Evolutionary conservation across 2,113 vertebrate species (phyloP).

Genomic region (Peromyscus maniculatus): DNA sequence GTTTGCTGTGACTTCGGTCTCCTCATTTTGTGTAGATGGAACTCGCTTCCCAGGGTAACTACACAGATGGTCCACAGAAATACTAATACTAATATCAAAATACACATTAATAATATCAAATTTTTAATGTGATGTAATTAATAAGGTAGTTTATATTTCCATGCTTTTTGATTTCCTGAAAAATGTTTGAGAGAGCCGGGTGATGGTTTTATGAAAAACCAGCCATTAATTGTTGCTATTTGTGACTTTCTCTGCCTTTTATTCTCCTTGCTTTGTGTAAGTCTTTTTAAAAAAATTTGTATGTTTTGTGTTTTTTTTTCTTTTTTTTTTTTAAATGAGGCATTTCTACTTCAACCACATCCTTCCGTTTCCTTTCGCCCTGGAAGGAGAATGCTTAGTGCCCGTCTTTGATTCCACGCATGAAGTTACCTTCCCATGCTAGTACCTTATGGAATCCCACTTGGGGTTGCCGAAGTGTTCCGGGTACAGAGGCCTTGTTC

Average conservation of each 20-base stretch:
- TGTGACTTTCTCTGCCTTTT: background rate
- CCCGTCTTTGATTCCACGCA: accelerated
- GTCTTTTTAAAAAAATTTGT: background rate
- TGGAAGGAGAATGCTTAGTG: background rate
- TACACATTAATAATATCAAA: background rate
- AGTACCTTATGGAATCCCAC: accelerated
- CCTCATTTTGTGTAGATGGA: background rate
- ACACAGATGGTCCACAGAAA: accelerated
- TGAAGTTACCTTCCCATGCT: background rate
- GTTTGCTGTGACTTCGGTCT: background rate
- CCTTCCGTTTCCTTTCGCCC: background rate
- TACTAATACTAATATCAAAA: background rate
- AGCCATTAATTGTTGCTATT: background rate
- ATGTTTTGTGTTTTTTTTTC: background rate
- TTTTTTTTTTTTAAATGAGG: background rate
- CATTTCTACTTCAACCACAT: background rate
- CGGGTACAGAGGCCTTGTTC: background rate
- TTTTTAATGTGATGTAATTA: background rate
- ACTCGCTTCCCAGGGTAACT: background rate
- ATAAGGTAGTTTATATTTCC: background rate
- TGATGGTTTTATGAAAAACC: background rate
- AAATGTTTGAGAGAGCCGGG: background rate
- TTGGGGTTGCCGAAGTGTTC: background rate
- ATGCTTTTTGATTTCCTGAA: background rate
- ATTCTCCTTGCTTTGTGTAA: background rate